Percentiles rank a stretch among this genome's conserved stretches.
phyloP scores from a whole-genome alignment of 1,140 invertebrate species.

The Drosophila tristis region DNA sequence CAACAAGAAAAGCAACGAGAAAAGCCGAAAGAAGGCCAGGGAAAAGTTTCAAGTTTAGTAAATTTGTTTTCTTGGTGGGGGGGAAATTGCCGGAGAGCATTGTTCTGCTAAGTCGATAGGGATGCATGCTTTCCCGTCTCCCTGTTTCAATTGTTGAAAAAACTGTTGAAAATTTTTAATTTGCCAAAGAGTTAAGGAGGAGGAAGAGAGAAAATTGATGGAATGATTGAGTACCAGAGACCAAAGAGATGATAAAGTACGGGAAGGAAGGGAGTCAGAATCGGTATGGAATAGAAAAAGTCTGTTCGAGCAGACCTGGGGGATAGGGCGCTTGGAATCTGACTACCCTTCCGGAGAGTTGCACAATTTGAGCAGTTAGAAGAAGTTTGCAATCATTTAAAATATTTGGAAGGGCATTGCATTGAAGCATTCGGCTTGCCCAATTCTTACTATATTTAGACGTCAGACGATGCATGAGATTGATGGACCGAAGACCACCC shows the following conservation, averaged over 20 bases:
- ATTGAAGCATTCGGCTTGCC: no score
- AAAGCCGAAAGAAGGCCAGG: constrained; percentile 19
- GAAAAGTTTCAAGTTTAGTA: constrained; percentile 49
- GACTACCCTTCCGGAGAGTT: no score
- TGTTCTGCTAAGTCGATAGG: constrained; percentile 52
- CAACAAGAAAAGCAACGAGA: constrained; percentile 37
- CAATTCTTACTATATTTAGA: no score
- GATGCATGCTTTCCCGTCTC: no score
- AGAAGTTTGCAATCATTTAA: no score
- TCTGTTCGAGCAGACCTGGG: no score
- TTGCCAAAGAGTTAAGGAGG: constrained; percentile 25
- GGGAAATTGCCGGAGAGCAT: constrained; percentile 46
- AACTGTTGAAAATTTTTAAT: constrained; percentile 43
- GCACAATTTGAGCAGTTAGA: no score
- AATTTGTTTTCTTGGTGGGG: constrained; percentile 29
- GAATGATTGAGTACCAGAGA: constrained; percentile 25
- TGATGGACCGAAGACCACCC: constrained; percentile 9
- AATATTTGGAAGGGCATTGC: no score
- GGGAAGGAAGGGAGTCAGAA: neutral
- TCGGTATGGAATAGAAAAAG: no score
- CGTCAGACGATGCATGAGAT: constrained; percentile 1
- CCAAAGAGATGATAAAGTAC: constrained; percentile 32
- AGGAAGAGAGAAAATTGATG: neutral
- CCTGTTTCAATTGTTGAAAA: no score
- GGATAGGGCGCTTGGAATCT: no score